Base-by-base conservation (phyloP, 2,888 invertebrate genomes). In the Lepidonotus clava region DNA sequence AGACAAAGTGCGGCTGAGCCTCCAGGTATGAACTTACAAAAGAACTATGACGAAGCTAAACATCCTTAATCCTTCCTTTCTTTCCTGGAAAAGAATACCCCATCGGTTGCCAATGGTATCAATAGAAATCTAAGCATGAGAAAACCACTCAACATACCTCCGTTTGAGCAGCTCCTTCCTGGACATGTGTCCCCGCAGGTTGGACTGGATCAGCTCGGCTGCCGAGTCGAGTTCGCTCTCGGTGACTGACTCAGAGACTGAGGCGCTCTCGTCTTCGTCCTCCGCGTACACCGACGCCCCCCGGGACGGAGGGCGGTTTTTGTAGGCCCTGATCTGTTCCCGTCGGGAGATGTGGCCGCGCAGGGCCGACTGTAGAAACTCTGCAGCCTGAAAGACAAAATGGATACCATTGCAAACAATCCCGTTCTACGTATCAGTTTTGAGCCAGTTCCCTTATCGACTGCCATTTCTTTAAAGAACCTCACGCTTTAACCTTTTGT, bases 341-440 rank as follows among this genome's bases (percentile, higher is more conserved):
- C 90, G 88, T 6, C 92, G 88, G 5, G 89, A 51, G n/a, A 86
- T 87, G 87, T 93, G 93, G 53, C 92, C 93, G 83, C 88, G 89
- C 85, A 93, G 80, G 6, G 92, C 90, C 67, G 91, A 90, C 85
- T 92, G 91, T 36, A 93, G 91, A 24, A 91, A 83, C 83, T 90
- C 91, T 40, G 92, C 90, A 32, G 80, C 51, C 86, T 86, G 76
- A 34, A 71, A 71, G 21, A 36, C 14, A 18, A 4, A 18, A 8
- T 14, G 56, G n/a, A 46, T 18, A 46, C 46, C 18, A 46, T 18
- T 18, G 46, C 46, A 46, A 46, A 46, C 8, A 11, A 46, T 46
- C 46, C 46, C 46, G 46, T 11, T 46, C 8, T 8, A 46, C 46
- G 8, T 46, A 18, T 46, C 46, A 46, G 46, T 46, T n/a, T n/a